A percentile compares a stretch with the other conserved stretches of the same genome.
Evolutionary conservation across 1,140 invertebrate genomes (phyloP).

Genomic region (Leptopilina clavipes): DNA sequence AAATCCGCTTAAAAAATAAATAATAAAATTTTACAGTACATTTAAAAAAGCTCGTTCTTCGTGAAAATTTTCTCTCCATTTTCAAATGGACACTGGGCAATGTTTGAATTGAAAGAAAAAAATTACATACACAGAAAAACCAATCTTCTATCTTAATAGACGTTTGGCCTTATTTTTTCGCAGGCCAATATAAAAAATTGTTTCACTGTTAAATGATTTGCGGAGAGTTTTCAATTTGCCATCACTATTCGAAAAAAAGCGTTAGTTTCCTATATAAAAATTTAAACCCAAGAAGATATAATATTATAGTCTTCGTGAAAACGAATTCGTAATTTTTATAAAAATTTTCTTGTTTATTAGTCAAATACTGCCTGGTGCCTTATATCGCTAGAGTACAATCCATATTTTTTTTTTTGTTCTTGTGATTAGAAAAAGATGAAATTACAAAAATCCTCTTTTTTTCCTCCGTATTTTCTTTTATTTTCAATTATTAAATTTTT

Average conservation of each 20-base stretch:
- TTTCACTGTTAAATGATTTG: background rate
- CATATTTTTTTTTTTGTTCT: background rate
- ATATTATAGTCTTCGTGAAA: background rate
- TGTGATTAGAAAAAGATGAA: background rate
- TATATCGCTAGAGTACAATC: slow-evolving; percentile 26
- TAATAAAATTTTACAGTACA: too few relatives aligned
- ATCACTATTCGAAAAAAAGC: background rate
- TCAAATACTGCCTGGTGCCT: slow-evolving; percentile 5
- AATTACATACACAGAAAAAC: slow-evolving; percentile 5
- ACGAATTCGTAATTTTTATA: background rate
- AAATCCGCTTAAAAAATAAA: too few relatives aligned
- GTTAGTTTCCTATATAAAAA: too few relatives aligned
- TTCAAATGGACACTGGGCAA: too few relatives aligned
- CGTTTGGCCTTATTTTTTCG: background rate
- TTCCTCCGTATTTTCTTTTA: background rate
- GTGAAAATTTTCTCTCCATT: too few relatives aligned
- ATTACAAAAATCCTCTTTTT: background rate
- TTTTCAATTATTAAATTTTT: too few relatives aligned
- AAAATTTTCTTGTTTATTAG: background rate
- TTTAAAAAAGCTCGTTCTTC: too few relatives aligned
- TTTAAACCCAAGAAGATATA: background rate
- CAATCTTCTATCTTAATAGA: background rate
- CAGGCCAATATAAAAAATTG: background rate
- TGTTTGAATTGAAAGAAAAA: background rate
- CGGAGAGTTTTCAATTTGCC: background rate